phyloP scores from a whole-genome alignment of 2,888 invertebrate species.

The Drosophila basisetae region DNA sequence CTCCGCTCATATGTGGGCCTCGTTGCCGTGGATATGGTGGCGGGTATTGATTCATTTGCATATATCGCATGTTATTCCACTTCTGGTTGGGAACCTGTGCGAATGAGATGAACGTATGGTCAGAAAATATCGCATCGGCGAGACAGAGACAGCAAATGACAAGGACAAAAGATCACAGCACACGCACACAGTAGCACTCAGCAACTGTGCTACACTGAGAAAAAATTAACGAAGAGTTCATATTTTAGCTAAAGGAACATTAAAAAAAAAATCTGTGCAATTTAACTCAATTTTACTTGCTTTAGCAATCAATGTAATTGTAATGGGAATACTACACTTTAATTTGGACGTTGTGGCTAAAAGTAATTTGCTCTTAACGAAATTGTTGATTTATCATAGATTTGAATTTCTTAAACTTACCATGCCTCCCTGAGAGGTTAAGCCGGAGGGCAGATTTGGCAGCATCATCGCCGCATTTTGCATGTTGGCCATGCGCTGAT shows the following conservation, averaged over 20 bases:
- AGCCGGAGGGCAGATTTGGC: conserved; percentile 74
- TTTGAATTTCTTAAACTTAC: conserved; percentile 69
- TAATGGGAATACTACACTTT: neutral
- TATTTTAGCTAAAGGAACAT: neutral
- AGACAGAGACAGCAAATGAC: neutral
- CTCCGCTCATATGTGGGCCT: conserved; percentile 84
- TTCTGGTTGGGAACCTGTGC: conserved; percentile 81
- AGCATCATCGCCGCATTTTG: conserved; percentile 84
- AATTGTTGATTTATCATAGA: too few species aligned
- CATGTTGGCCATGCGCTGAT: conserved; percentile 84
- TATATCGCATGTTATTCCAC: conserved; percentile 86
- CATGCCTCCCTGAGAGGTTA: conserved; percentile 83
- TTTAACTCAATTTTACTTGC: neutral
- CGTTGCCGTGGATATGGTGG: conserved; percentile 85
- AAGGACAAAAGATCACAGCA: neutral
- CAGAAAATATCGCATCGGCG: neutral
- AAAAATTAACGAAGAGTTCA: neutral
- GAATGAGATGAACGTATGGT: conserved; percentile 14
- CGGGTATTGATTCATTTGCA: conserved; percentile 83
- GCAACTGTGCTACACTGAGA: neutral
- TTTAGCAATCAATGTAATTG: neutral
- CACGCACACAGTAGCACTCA: neutral
- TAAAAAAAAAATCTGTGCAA: neutral
- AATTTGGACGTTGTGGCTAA: neutral
- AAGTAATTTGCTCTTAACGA: neutral